phyloP scores from a whole-genome alignment of 2,888 invertebrate species.

The Hypolimnas misippus region DNA sequence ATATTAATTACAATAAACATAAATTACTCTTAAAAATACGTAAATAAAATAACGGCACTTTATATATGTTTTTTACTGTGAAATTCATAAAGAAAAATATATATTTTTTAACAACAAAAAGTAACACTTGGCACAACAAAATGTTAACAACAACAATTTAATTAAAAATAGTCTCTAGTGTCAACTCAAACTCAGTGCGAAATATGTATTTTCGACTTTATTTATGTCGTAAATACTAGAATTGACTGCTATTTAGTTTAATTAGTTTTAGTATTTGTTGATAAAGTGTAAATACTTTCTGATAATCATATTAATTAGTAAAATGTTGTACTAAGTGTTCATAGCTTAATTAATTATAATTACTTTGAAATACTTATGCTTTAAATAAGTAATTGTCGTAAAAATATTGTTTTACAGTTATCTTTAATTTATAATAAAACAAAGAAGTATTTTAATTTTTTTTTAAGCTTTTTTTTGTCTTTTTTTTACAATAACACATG shows the following conservation, averaged over 20 bases:
- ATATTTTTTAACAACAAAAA: too few relatives aligned
- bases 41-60: too few relatives aligned
- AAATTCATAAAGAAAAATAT: too few relatives aligned
- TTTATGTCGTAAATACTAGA: neutral
- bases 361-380: neutral
- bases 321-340: constrained; percentile 2
- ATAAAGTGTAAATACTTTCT: constrained; percentile 7
- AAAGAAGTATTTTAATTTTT: neutral
- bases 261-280: neutral
- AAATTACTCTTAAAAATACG: too few relatives aligned
- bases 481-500: neutral
- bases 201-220: too few relatives aligned
- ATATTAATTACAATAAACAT: too few relatives aligned
- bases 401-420: neutral
- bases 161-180: too few relatives aligned
- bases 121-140: too few relatives aligned
- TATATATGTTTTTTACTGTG: too few relatives aligned
- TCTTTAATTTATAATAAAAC: neutral
- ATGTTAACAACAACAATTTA: too few relatives aligned
- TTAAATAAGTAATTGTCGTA: neutral
- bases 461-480: too few relatives aligned
- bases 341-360: neutral
- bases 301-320: neutral
- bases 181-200: too few relatives aligned
- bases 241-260: constrained; percentile 2